Evolutionary conservation across 1,140 invertebrate genomes (phyloP), one percentile per base, ranked within the genome.

Genomic region (Listronotus bonariensis): DNA sequence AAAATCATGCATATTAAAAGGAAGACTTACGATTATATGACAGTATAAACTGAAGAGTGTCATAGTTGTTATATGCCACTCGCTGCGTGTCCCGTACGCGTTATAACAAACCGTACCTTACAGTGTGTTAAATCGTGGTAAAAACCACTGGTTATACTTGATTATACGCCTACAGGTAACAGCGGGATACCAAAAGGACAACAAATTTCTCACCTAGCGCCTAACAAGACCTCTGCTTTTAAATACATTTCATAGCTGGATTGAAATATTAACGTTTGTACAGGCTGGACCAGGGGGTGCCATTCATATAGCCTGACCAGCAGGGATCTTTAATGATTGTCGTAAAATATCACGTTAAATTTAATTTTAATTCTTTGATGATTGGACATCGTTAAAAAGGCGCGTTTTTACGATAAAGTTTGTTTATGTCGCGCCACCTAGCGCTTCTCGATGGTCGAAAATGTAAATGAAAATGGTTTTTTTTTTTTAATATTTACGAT

Each of bases 191-290:
- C 72, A 60, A 64, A 46, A 59, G 67, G 72, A 75, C 73, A 75
- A 75, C 73, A 74, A 75, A 75, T 75, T 75, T 75, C 73, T 75
- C 73, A 75, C 73, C 73, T 75, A 72, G 68, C 67, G 68, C 58
- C 70, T 73, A 74, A 74, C 73, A 73, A 73, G 73, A 65, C 73
- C 63, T 65, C 67, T 60, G 68, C 32, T n/a, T 73, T 73, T 70
- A 72, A 73, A 73, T 71, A 67, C 68, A 65, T 72, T 74, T 74
- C 68, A 31, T 68, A 58, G 68, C 55, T 53, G 67, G 73, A 74
- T 73, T 74, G 73, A 74, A 74, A 74, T 74, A 74, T 72, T 72
- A 74, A 62, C 68, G 65, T 70, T 73, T 72, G 68, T 69, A 57
- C 69, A 57, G 67, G 62, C 66, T 64, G 66, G 67, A 58, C 64